Evolutionary conservation across 2,113 vertebrate genomes (phyloP).

Genomic region (Crypturellus undulatus): DNA sequence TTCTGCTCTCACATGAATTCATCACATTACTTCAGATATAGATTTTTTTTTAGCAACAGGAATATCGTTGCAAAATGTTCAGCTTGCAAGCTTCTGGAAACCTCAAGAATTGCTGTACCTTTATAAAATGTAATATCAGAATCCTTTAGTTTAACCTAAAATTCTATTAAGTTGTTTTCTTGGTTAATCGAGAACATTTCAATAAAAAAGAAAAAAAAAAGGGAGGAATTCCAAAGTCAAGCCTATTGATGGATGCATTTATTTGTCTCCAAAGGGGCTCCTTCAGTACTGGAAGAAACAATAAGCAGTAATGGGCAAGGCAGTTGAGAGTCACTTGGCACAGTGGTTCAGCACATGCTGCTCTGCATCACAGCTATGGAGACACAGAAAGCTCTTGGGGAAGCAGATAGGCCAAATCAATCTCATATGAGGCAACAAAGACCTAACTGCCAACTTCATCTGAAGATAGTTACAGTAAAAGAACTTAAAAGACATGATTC

Average conservation of each 20-base stretch:
- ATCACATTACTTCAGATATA: neutral
- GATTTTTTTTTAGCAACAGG: neutral
- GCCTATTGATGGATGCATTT: neutral
- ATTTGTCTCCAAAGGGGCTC: neutral
- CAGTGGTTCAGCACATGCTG: neutral
- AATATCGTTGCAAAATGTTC: neutral
- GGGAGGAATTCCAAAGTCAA: neutral
- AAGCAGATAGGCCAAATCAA: neutral
- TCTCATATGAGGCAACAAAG: neutral
- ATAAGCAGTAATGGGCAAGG: neutral
- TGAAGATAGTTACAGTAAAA: neutral
- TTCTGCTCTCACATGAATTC: neutral
- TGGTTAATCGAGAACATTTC: neutral
- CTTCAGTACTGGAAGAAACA: neutral
- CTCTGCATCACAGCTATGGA: neutral
- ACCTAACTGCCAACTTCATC: neutral
- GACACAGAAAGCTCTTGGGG: neutral
- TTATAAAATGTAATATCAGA: neutral
- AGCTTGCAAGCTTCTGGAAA: neutral
- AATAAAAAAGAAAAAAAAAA: neutral
- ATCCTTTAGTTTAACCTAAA: neutral
- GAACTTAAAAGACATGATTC: neutral
- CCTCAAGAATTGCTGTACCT: neutral
- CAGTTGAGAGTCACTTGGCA: neutral
- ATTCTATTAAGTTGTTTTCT: neutral